Conservation (phyloP, 2,888 invertebrate species). For the Melitaea athalia region DNA sequence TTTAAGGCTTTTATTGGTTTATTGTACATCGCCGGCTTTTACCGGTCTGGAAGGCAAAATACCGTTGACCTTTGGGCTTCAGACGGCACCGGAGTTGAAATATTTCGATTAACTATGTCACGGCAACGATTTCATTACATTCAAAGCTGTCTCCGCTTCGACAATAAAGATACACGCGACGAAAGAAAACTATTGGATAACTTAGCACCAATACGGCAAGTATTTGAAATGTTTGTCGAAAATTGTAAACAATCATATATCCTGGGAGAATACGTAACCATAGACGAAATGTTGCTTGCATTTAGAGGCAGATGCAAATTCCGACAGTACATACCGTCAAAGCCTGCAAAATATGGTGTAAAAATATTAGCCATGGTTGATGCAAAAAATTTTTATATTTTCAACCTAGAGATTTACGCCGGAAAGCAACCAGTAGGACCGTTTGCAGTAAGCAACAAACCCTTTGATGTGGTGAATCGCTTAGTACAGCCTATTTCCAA, state of each 20-base stretch:
- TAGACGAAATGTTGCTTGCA: neutral
- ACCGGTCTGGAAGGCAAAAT: conserved; percentile 34
- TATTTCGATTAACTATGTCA: conserved; percentile 42
- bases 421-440: too few species aligned
- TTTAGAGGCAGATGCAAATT: neutral
- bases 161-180: conserved; percentile 39
- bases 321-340: neutral
- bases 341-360: neutral
- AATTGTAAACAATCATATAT: conserved; percentile 1
- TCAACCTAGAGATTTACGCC: too few species aligned
- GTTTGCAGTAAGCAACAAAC: too few species aligned
- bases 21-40: conserved; percentile 37
- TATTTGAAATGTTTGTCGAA: conserved; percentile 30
- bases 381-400: too few species aligned
- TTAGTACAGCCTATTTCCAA: too few species aligned
- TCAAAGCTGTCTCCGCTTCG: conserved; percentile 41
- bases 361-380: too few species aligned
- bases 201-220: conserved; percentile 8
- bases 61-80: conserved; percentile 40
- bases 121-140: neutral
- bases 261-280: neutral
- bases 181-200: conserved; percentile 38
- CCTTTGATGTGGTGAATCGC: too few species aligned
- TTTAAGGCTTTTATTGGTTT: conserved; percentile 42
- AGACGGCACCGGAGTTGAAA: conserved; percentile 45